Evolutionary conservation across 2,113 vertebrate genomes (phyloP), one percentile per base, ranked within the genome.

Genomic region (Syngnathus floridae): DNA sequence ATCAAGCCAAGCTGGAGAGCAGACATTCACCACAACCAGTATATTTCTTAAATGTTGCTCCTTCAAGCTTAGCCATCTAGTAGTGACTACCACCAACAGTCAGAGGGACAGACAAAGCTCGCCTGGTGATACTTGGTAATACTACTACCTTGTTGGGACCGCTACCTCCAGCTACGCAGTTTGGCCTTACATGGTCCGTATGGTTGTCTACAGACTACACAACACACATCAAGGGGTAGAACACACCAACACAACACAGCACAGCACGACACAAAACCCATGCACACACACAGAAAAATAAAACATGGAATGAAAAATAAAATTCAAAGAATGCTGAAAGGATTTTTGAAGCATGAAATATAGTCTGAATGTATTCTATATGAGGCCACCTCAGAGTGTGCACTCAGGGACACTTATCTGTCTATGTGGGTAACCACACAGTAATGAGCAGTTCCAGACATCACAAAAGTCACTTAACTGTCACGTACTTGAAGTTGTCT

Each of bases 191-290:
- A 92, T 85, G 93, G 87, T 97, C 93, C 94, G 90, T 88, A 92
- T 91, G 94, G 92, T 93, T 93, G 91, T 97, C 95, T 95, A 99
- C 88, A 93, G 87, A 94, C 96, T 98, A 95, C 86, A 92, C 87
- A 90, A 83, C 84, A 88, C 79, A 76, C 91, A 93, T 90, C 95
- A 88, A 93, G 75, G 81, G 78, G 93, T 90, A 91, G 86, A 88
- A 60, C 81, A 81, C 68, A 52, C 48, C 19, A 60, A 61, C 67
- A 71, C 74, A 85, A 85, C 92, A 94, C 92, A 96, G 77, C 80
- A 82, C 75, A 69, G 63, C 80, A 90, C 76, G 38, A 81, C 84
- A 88, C 74, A 84, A 85, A 92, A 93, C 91, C 95, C 93, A 94
- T 92, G 92, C 94, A 93, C 91, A 90, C 83, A 87, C 79, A 51